Base-by-base conservation (phyloP, 2,888 invertebrate genomes). In the Mesoligia furuncula region DNA sequence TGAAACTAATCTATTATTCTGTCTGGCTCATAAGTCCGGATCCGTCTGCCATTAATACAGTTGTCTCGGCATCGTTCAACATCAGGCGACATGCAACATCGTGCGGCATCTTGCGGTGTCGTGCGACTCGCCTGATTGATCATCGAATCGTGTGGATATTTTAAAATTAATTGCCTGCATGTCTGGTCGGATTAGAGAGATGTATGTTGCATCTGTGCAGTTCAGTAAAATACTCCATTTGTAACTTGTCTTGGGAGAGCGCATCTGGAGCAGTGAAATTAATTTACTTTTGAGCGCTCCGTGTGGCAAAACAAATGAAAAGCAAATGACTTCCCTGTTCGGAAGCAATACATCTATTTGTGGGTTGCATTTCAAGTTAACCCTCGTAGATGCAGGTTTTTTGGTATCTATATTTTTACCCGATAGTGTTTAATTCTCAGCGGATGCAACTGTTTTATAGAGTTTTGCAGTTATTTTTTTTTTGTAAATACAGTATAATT, bases 1-100 rank as follows among this genome's bases (percentile, higher is more conserved):
- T 92, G 90, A 85, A 81, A 80, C 86, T 88, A 90, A 92, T 92
- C 88, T 88, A 88, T 91, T 88, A 90, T 86, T 87, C 86, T 87
- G 90, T 89, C 89, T 87, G 87, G 85, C 89, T 90, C 90, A 88
- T 89, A 89, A 89, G 90, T 90, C 85, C 81, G 84, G 86, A 85
- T 84, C 75, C 80, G 77, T 87, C 80, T 77, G 79, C 88, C 91
- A 90, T 91, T 91, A 90, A 91, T 91, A 91, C 82, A 87, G 77
- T 86, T 85, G 88, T 88, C 86, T 75, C 76, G 76, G 70, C 66
- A 70, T 74, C 78, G 73, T 72, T 71, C 73, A 67, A 64, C 76
- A 48, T 72, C 75, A 78, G 64, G 20, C 45, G 36, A 67, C 69
- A 70, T 85, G 65, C 75, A 42, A 77, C 77, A 57, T 65, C 71